Evolutionary conservation across 2,888 invertebrate genomes (phyloP).

Genomic region (Drosophila helvetica): DNA sequence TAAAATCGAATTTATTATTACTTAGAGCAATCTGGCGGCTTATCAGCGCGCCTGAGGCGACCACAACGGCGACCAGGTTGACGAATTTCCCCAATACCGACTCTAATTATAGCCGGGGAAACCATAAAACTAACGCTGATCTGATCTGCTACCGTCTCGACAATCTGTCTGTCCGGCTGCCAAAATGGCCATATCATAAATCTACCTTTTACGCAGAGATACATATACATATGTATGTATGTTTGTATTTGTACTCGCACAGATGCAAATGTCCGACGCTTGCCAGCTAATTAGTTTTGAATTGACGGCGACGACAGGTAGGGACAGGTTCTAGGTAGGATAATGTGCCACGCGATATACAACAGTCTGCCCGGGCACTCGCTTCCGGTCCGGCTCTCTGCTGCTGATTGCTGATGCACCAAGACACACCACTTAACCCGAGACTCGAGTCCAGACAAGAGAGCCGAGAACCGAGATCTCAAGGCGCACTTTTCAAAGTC

Average conservation of each 20-base stretch:
- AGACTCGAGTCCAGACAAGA: constrained; percentile 3
- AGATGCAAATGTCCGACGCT: constrained; percentile 36
- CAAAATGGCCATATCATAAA: constrained; percentile 37
- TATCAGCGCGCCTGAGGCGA: constrained; percentile 52
- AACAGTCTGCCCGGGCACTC: background rate
- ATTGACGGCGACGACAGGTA: constrained; percentile 59
- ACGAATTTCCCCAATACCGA: constrained; percentile 20
- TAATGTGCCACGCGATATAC: constrained; percentile 16
- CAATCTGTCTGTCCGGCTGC: constrained; percentile 51
- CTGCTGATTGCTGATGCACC: background rate
- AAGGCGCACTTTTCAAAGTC: constrained; percentile 65
- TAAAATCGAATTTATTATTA: constrained; percentile 68
- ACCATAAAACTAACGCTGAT: constrained; percentile 63
- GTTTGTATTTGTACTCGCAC: constrained; percentile 2
- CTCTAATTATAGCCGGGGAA: constrained; percentile 53
- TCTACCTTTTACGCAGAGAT: constrained; percentile 19
- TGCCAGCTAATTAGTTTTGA: constrained; percentile 69
- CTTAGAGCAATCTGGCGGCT: constrained; percentile 55
- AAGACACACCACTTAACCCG: constrained; percentile 12
- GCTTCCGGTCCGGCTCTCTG: constrained; percentile 36
- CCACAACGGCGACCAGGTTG: constrained; percentile 32
- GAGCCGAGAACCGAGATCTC: constrained; percentile 9
- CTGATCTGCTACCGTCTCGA: constrained; percentile 54
- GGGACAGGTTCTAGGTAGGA: constrained; percentile 23
- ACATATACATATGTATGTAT: background rate